Base-by-base conservation (phyloP, 2,888 invertebrate species). In the Biston stratarius region DNA sequence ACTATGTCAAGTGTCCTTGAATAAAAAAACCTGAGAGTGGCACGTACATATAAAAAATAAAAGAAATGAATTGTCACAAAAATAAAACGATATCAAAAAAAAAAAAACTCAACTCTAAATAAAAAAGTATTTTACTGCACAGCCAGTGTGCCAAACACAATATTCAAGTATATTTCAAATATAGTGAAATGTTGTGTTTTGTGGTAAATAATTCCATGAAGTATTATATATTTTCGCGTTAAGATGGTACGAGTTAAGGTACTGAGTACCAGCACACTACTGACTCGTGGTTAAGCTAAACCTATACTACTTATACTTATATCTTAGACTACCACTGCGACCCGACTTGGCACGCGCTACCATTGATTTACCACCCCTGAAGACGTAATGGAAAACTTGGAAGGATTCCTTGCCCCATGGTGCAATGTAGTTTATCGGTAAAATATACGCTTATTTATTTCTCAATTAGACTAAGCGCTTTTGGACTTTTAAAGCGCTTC, bases 311-410 rank as follows among this genome's bases (percentile, higher is more conserved):
- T 53, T 49, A 49, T 40, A 53, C 40, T 53, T 49, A 49, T 24
- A 48, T 48, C 33, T 49, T 78, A 75, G 73, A 82, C 82, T 79
- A 83, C 77, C 79, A 73, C 69, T 75, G 75, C 77, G 76, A 73
- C 83, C 78, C 76, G 83, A 78, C 80, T 85, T 86, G 85, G 86
- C 85, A 84, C 82, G 74, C 60, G 65, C 48, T 66, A 38, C 45
- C 53, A 14, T 55, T 64, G 67, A 63, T 51, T 64, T 68, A 63
- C 49, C 53, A 53, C 63, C 44, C 14, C 49, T 44, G 38, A 38
- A 33, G 15, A 52, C 14, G 48, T 66, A 66, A 68, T 68, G 67
- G 63, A 68, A 60, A 60, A 61, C 67, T 68, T 68, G 67, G 67
- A 68, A 56, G 63, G 60, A 14, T 63, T 67, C 67, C 58, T 40